A percentile compares a stretch with the other conserved stretches of the same genome.
phyloP scores from a whole-genome alignment of 2,113 vertebrate species.

The Amphiprion ocellaris region DNA sequence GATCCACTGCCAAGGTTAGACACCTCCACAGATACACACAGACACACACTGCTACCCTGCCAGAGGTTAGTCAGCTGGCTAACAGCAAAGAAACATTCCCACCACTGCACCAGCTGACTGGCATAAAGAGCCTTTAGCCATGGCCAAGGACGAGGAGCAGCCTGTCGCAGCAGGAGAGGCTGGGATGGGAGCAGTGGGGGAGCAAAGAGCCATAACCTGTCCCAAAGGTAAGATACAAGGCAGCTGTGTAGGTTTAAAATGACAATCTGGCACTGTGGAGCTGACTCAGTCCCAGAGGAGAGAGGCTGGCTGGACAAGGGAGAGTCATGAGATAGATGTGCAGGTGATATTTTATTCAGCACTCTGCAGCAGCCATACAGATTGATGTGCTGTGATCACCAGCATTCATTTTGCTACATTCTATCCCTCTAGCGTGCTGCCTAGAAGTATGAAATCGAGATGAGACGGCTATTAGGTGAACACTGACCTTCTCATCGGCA shows the following conservation, averaged over 20 bases:
- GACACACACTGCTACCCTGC: slow-evolving; percentile 21
- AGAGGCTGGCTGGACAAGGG: not conserved
- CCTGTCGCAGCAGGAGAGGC: slow-evolving; percentile 28
- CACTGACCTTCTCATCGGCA: no score
- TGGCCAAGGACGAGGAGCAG: slow-evolving; percentile 39
- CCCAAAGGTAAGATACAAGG: slow-evolving; percentile 21
- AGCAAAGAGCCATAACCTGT: slow-evolving; percentile 40
- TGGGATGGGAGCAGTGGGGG: slow-evolving; percentile 18
- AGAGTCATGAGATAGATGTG: not conserved
- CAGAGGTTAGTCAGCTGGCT: slow-evolving; percentile 47
- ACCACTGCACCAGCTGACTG: slow-evolving; percentile 23
- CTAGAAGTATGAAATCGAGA: no score
- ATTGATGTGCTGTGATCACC: not conserved
- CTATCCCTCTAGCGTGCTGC: not conserved
- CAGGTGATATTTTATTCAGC: slow-evolving; percentile 5
- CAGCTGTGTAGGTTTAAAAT: slow-evolving; percentile 9
- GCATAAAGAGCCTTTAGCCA: slow-evolving; percentile 16
- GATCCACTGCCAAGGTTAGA: slow-evolving; percentile 35
- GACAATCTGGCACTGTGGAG: slow-evolving; percentile 1
- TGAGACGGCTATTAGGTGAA: no score
- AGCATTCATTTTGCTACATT: not conserved
- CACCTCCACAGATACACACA: not conserved
- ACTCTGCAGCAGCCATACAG: not conserved
- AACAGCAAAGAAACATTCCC: not conserved
- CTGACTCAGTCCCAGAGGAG: slow-evolving; percentile 15